Percentiles rank a stretch among this genome's conserved stretches.
Evolutionary conservation across 2,797 vertebrate genomes (phyloP).

Genomic region (Telmatherina bonti): DNA sequence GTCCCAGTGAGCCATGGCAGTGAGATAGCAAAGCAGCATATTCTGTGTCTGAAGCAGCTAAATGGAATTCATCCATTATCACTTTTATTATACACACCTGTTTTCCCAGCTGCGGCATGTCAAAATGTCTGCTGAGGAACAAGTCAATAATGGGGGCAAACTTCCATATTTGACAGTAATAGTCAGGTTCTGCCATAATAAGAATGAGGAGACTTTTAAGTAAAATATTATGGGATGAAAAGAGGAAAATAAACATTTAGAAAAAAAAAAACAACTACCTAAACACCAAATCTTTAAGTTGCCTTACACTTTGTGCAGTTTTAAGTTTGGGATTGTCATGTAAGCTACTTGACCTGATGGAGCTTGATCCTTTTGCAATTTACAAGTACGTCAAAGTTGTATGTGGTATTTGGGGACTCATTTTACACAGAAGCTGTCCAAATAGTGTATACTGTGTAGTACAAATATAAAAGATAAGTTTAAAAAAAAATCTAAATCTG

Average conservation of each 20-base stretch:
- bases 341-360: not conserved
- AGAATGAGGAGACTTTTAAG: not conserved
- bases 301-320: not conserved
- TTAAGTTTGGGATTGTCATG: not conserved
- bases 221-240: not conserved
- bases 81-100: not conserved
- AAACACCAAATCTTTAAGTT: not conserved
- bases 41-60: not conserved
- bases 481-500: not conserved
- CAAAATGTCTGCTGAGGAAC: not conserved
- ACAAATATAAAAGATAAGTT: not conserved
- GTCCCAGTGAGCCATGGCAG: not conserved
- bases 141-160: not conserved
- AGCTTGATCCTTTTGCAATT: not conserved
- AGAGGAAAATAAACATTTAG: not conserved
- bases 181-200: not conserved
- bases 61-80: slow-evolving; percentile 1
- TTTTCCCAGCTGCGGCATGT: not conserved
- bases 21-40: not conserved
- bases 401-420: not conserved
- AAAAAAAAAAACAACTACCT: not conserved
- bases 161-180: slow-evolving; percentile 1
- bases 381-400: not conserved
- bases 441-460: not conserved
- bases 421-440: not conserved